Percentiles rank a stretch among this genome's conserved stretches.
phyloP scores from a whole-genome alignment of 2,113 vertebrate genomes.

The Eretmochelys imbricata region DNA sequence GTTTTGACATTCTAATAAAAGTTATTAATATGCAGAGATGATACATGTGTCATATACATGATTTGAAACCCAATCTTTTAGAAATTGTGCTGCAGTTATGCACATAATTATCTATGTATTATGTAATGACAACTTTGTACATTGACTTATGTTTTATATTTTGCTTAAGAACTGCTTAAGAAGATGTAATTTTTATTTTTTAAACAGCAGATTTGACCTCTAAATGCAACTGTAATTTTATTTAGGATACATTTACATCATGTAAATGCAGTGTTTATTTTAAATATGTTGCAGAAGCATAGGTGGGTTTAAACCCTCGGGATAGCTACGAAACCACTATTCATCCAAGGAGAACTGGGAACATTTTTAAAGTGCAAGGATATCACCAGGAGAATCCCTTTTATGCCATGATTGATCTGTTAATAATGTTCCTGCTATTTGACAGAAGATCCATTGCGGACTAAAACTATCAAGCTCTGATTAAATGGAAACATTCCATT shows the following conservation, averaged over 20 bases:
- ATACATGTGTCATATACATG: not conserved
- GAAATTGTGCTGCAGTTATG: not conserved
- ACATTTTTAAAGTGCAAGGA: conserved; percentile 31
- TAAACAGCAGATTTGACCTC: not conserved
- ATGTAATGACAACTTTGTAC: not conserved
- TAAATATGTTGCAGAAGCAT: not conserved
- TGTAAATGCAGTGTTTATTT: not conserved
- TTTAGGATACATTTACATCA: not conserved
- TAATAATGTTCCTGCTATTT: not conserved
- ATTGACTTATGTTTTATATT: not conserved
- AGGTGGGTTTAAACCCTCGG: not conserved
- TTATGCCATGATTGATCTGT: conserved; percentile 27
- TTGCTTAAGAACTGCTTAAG: not conserved
- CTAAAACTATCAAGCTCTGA: conserved; percentile 14
- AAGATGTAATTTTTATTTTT: not conserved
- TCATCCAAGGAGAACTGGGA: conserved; percentile 26
- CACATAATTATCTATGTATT: not conserved
- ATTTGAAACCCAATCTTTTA: not conserved
- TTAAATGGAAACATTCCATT: conserved; percentile 6
- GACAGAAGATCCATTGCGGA: not conserved
- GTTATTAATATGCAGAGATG: fast-evolving
- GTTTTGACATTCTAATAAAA: not conserved
- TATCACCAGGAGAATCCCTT: conserved; percentile 10
- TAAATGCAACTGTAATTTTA: not conserved
- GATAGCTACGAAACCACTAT: conserved; percentile 22